Conservation (phyloP, 2,113 vertebrate species). For the Plecturocebus donacophilus region DNA sequence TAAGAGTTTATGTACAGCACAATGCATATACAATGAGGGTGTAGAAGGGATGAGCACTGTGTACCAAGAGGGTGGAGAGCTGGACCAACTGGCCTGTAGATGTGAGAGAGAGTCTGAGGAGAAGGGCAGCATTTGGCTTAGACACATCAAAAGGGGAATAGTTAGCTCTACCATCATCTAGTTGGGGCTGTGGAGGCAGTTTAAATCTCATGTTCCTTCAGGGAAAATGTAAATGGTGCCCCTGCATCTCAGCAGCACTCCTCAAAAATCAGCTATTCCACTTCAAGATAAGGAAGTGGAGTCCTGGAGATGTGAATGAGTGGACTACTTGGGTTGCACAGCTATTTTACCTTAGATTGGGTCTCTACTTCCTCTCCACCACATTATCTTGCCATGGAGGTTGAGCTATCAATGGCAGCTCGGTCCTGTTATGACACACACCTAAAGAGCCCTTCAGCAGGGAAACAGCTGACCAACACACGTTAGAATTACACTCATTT, state of each 20-base stretch:
- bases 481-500: conserved; percentile 14
- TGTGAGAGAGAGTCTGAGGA: neutral
- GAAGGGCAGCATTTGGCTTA: neutral
- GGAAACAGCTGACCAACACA: neutral
- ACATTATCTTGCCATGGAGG: neutral
- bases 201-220: neutral
- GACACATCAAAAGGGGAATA: neutral
- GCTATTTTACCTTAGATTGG: neutral
- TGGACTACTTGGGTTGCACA: neutral
- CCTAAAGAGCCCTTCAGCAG: neutral
- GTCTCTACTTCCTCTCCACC: neutral
- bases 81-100: neutral
- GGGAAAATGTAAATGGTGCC: neutral
- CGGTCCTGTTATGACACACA: neutral
- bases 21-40: neutral
- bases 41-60: neutral
- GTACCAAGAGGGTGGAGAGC: neutral
- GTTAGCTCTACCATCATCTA: neutral
- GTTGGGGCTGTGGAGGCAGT: neutral
- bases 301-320: neutral
- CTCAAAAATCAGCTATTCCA: neutral
- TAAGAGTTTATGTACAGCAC: neutral
- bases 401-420: neutral
- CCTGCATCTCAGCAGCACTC: neutral
- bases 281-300: neutral